A percentile compares a stretch with the other conserved stretches of the same genome.
phyloP scores from a whole-genome alignment of 2,888 invertebrate species.

The Myathropa florea region DNA sequence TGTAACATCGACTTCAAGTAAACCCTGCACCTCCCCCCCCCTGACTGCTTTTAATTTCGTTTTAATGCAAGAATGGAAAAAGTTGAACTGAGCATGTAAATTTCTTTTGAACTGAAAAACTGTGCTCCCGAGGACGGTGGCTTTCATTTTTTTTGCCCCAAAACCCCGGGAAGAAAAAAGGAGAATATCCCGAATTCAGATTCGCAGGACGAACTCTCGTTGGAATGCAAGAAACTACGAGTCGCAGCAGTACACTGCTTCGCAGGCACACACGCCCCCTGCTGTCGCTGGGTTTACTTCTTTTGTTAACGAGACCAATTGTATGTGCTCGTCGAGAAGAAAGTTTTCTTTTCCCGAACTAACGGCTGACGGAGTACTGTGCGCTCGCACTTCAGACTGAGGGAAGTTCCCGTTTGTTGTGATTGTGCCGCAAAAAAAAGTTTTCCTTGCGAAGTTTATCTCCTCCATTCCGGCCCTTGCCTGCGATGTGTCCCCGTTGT shows the following conservation, averaged over 20 bases:
- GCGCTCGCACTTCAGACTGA: neutral
- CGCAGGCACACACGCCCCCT: neutral
- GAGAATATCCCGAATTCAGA: constrained; percentile 54
- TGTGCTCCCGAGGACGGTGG: neutral
- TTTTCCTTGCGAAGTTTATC: constrained; percentile 1
- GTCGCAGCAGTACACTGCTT: neutral
- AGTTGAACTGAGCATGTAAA: constrained; percentile 61
- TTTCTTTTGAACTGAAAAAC: constrained; percentile 38
- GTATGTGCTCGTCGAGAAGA: neutral
- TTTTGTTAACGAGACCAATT: constrained; percentile 10
- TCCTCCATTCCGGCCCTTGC: neutral
- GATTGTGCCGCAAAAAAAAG: constrained; percentile 18
- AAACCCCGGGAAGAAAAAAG: constrained; percentile 31
- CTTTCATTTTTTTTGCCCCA: too few relatives aligned
- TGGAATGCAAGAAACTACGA: neutral
- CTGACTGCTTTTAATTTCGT: constrained; percentile 52
- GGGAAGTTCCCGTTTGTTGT: constrained; percentile 25
- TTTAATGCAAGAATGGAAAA: constrained; percentile 57
- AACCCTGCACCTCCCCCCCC: constrained; percentile 27
- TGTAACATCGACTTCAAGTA: neutral
- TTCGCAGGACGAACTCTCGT: constrained; percentile 25
- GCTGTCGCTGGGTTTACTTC: neutral
- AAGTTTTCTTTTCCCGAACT: constrained; percentile 6
- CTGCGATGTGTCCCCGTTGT: neutral
- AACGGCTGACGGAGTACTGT: neutral